Evolutionary conservation across 1,140 invertebrate genomes (phyloP), one percentile per base, ranked within the genome.

Genomic region (Drosophila jambulina): DNA sequence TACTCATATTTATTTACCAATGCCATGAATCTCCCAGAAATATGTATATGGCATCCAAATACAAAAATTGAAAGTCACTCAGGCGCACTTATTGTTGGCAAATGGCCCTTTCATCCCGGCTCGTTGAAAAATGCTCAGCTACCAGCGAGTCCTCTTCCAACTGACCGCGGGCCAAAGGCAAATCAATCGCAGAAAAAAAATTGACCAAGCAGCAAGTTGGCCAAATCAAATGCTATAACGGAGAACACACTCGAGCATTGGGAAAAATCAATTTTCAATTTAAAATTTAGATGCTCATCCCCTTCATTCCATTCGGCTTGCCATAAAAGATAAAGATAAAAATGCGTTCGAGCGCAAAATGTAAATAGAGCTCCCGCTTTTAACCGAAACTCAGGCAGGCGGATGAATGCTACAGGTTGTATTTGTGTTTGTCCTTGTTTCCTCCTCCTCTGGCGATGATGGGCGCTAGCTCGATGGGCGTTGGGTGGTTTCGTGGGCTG

Each of bases 231-330:
- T 71, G 42, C 45, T 61, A 78, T 13, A 71, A 67, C 49, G 27
- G 29, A 13, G 61, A 71, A 45, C 49, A 51, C 75, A 81, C 62
- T 54, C 46, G 48, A 45, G 67, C 69, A 67, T 81, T 81, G 69
- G 78, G 61, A 80, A 88, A 87, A 87, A 87, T 88, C 84, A 87
- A 88, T 88, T 87, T 87, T 87, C 83, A 83, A 87, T 88, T 82
- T 87, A 83, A 87, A 87, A 88, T 88, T 83, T 88, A 87, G 84
- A 87, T 87, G 77, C 48, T 56, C 53, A 43, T 29, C 40, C 61
- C 58, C 51, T 23, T 9, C 38, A 36, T 48, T 38, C 46, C 40
- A 42, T 15, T 54, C 23, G 51, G 19, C 49, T 58, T 63, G 75
- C 46, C 46, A 49, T 51, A 64, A 78, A 64, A 72, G 68, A 75